Base-by-base conservation (phyloP, 2,888 invertebrate species). In the Embidobia sp. region DNA sequence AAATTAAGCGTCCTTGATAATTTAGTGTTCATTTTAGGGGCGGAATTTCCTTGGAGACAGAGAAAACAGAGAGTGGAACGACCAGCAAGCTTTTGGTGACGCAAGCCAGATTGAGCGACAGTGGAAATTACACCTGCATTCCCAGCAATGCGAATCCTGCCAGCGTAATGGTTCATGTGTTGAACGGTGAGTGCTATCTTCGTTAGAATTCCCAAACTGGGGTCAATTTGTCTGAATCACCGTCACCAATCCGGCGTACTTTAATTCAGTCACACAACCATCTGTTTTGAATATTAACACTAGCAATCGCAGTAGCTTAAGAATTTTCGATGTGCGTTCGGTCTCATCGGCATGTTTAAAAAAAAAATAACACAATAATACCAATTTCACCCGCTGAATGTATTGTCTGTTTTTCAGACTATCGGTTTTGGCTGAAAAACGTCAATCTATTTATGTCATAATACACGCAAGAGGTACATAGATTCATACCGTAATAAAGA, bases 41-140 rank as follows among this genome's bases (percentile, higher is more conserved):
- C 55, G 96, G 96, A 51, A 96, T 97, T 86, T 95, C 95, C 87
- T 93, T 97, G 81, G 95, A 96, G 89, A 96, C 96, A 15, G 96
- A 96, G 89, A 95, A 95, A 87, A 94, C 95, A 51, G 93, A 93
- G 82, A 94, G 95, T 59, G 94, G 96, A 74, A 96, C 96, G 67
- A 96, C 96, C 82, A 94, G 96, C 88, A 92, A 92, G 83, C 92
- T 97, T 80, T 92, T 96, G 83, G 95, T 97, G 85, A 95, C 96
- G 64, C 94, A 96, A 85, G 97, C 97, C 37, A 93, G 95, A 81
- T 93, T 96, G 33, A 91, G 94, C 63, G 96, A 96, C 91, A 95
- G 94, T 42, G 97, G 97, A 83, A 96, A 96, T 91, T 97, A 97
- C 89, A 97, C 97, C 72, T 97, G 97, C 90, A 94, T 95, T 82